Percentiles rank a stretch among this genome's conserved stretches.
Evolutionary conservation across 2,888 invertebrate species (phyloP).

Genomic region (Pristionchus exspectatus): DNA sequence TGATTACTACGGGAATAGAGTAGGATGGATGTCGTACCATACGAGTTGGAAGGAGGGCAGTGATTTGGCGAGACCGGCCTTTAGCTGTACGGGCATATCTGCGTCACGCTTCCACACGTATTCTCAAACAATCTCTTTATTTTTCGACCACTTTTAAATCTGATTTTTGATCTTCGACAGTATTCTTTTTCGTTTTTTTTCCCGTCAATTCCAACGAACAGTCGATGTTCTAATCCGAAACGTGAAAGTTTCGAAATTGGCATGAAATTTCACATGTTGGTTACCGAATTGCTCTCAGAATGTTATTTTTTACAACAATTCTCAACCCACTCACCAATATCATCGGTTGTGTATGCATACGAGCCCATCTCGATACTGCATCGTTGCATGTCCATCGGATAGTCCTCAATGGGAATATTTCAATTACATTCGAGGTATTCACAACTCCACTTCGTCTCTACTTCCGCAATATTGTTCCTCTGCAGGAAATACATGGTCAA

Average conservation of each 20-base stretch:
- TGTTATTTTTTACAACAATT: too few relatives aligned
- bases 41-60: conserved; percentile 89
- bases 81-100: conserved; percentile 92
- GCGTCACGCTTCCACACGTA: conserved; percentile 94
- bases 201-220: not conserved
- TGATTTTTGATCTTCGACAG: too few relatives aligned
- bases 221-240: not conserved
- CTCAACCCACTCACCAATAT: conserved; percentile 84
- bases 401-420: conserved; percentile 64
- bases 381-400: conserved; percentile 93
- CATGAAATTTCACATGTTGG: not conserved
- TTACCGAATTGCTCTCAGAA: too few relatives aligned
- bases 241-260: not conserved
- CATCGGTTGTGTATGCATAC: conserved; percentile 97
- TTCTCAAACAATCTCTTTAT: conserved; percentile 63
- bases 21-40: conserved; percentile 28
- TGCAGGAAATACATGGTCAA: too few relatives aligned
- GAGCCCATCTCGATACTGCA: conserved; percentile 96
- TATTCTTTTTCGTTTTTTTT: not conserved
- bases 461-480: too few relatives aligned
- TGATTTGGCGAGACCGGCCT: conserved; percentile 82
- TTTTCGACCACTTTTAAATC: too few relatives aligned
- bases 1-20: not conserved
- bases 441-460: not conserved
- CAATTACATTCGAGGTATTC: not conserved